A percentile compares a stretch with the other conserved stretches of the same genome.
These are phyloP conservation scores for Oryctes rhinoceros DNA, from an alignment of 1,140 invertebrate genomes.

Conservation along the genomic window DNA sequence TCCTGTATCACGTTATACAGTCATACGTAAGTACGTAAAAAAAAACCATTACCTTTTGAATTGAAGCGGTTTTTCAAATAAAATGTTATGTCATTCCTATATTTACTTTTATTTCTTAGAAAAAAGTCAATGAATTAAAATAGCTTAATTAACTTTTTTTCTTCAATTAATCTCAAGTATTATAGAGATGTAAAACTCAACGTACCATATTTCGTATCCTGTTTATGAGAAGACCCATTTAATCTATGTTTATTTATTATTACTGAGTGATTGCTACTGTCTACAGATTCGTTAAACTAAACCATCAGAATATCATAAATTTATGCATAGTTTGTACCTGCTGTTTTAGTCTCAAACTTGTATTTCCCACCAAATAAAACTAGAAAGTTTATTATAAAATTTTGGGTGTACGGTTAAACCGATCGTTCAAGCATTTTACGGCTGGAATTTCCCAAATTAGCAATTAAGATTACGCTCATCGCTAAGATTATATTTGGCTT, in stretches of 20 bases:
- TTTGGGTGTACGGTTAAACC: conserved; percentile 7
- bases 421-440: not conserved
- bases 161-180: not conserved
- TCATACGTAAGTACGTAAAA: not conserved
- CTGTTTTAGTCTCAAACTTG: not conserved
- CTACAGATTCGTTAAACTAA: no score
- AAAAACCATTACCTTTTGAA: not conserved
- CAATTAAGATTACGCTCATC: not conserved
- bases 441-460: conserved; percentile 18
- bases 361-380: conserved; percentile 12
- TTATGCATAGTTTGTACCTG: not conserved
- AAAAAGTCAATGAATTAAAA: conserved; percentile 12
- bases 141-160: conserved; percentile 20
- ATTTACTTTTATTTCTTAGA: conserved; percentile 15
- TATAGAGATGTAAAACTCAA: no score
- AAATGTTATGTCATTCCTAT: conserved; percentile 24
- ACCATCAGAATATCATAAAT: no score
- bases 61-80: conserved; percentile 26
- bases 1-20: not conserved
- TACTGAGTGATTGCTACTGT: no score
- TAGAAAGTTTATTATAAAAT: conserved; percentile 17
- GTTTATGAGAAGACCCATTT: no score
- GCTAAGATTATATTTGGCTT: not conserved
- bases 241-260: no score
- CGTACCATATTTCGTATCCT: no score